phyloP scores from a whole-genome alignment of 2,113 vertebrate genomes.

The Synodontis membranacea region DNA sequence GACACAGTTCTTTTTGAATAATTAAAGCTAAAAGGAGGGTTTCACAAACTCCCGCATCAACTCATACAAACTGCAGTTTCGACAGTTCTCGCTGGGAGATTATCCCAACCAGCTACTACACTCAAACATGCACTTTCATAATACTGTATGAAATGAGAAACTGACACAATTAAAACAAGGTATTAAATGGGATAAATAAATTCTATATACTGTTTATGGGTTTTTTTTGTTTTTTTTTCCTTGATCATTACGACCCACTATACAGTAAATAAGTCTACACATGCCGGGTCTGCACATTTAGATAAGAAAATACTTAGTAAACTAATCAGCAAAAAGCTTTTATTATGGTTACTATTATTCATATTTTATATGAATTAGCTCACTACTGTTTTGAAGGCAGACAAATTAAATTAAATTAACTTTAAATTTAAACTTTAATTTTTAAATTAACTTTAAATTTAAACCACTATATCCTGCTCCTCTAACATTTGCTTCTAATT shows the following conservation, averaged over 20 bases:
- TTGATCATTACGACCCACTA: not conserved
- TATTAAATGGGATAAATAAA: not conserved
- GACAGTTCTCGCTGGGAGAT: not conserved
- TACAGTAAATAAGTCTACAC: not conserved
- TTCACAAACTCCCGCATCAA: conserved; percentile 11
- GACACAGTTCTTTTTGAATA: not conserved
- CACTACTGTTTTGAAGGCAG: not conserved
- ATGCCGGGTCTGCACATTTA: not conserved
- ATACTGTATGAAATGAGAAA: not conserved
- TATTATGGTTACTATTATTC: not conserved
- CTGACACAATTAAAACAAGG: not conserved
- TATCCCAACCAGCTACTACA: not conserved
- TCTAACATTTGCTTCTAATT: not conserved
- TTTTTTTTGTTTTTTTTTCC: not conserved
- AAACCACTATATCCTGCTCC: not conserved
- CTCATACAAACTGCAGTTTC: conserved; percentile 1
- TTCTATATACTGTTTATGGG: too few species aligned
- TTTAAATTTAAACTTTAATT: too few species aligned
- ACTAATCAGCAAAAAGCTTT: not conserved
- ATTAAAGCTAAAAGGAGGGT: conserved; percentile 23
- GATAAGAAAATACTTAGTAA: not conserved
- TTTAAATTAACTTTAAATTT: too few species aligned
- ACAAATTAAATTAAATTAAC: not conserved
- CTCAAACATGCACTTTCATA: not conserved
- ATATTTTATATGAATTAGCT: not conserved